Base-by-base conservation (phyloP, 2,888 invertebrate species). In the Glomeris marginata region DNA sequence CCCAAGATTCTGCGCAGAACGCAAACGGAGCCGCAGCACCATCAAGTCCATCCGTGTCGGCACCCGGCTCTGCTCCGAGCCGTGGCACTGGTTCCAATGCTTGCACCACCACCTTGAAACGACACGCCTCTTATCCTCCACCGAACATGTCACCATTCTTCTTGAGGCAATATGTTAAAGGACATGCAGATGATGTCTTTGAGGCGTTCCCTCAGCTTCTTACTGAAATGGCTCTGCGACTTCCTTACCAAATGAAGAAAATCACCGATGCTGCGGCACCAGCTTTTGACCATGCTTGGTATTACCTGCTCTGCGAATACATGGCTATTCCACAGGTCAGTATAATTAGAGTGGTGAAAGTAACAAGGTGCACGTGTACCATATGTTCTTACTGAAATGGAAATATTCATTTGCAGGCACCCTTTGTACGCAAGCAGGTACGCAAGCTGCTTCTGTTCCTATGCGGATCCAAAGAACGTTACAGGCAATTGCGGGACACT, bases 131-230 rank as follows among this genome's bases (percentile, higher is more conserved):
- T 1, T 50, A 57, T n/a, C 77, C 81, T 0, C 77, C 86, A 42
- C 91, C 91, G 0, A 94, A 97, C 64, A 90, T 94, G 84, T 84
- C 87, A 5, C 94, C 94, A 10, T 87, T 97, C 70, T 95, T 95
- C 71, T 59, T 69, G 52, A 60, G 65, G 21, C 57, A 88, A 63
- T 92, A 92, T 62, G 84, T 94, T 36, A 91, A 90, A 68, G 81
- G 84, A 47, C 88, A 91, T 66, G 82, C 85, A 1, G 77, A 81
- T 45, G 94, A 95, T 64, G 84, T 95, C 34, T 92, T 97, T 65
- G 86, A 91, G 64, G 84, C 86, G 54, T 94, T 92, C 66, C 86
- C 88, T 10, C 86, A 88, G 56, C 73, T 95, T n/a, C 71, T 97
- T 21, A 92, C 95, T 48, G 95, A 97, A 72, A 87, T 95, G 77